Evolutionary conservation across 1,140 invertebrate genomes (phyloP).

Genomic region (Leptestheria dahalacensis): DNA sequence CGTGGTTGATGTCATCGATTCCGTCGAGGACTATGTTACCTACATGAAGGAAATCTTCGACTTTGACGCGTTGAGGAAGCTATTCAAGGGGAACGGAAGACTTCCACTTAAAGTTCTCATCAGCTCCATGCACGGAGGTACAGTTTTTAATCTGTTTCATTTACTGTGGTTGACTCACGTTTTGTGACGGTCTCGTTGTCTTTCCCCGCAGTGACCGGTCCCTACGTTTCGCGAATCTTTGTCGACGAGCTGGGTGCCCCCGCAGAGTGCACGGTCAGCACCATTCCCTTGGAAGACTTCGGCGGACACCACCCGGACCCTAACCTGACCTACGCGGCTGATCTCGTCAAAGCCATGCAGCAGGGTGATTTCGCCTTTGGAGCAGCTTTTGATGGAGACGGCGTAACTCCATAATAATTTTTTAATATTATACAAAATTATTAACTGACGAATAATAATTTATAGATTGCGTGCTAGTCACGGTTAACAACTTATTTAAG

Average conservation of each 20-base stretch:
- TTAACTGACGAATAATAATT: too few species aligned
- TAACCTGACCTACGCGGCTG: slow-evolving; percentile 88
- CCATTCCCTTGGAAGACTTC: slow-evolving; percentile 76
- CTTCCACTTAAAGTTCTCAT: slow-evolving; percentile 71
- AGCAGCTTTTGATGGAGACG: slow-evolving; percentile 97
- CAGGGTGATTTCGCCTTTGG: slow-evolving; percentile 80
- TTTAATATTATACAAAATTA: too few species aligned
- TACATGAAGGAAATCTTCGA: slow-evolving; percentile 98
- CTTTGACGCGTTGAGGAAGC: slow-evolving; percentile 59
- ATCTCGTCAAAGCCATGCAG: slow-evolving; percentile 63
- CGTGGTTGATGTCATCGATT: slow-evolving; percentile 79
- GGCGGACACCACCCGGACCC: slow-evolving; percentile 96
- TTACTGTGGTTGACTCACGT: neutral
- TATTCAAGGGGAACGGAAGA: slow-evolving; percentile 50
- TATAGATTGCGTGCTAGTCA: too few species aligned
- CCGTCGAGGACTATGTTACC: slow-evolving; percentile 73
- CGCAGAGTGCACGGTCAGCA: slow-evolving; percentile 47
- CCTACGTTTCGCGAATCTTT: slow-evolving; percentile 84
- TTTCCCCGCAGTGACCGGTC: slow-evolving; percentile 86
- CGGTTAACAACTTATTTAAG: too few species aligned
- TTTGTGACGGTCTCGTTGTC: too few species aligned
- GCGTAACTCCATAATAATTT: too few species aligned
- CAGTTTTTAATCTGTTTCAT: slow-evolving; percentile 18
- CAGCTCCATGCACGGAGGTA: slow-evolving; percentile 89
- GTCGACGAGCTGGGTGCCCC: slow-evolving; percentile 65